Evolutionary conservation across 2,113 vertebrate genomes (phyloP).

Genomic region (Xenus cinereus): DNA sequence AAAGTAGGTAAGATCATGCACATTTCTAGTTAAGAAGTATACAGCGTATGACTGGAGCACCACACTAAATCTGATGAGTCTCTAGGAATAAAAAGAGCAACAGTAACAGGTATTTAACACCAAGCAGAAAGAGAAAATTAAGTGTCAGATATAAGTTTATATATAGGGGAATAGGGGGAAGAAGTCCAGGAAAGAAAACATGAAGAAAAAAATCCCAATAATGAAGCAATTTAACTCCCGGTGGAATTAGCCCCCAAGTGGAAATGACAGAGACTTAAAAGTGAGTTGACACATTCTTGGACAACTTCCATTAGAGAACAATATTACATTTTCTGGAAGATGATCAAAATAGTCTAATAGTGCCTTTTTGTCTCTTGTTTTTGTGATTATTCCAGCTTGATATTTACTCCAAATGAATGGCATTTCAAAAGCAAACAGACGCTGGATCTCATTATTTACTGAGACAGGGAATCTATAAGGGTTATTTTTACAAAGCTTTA

Average conservation of each 20-base stretch:
- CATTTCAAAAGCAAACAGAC: not conserved
- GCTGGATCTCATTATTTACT: not conserved
- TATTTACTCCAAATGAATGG: conserved; percentile 2
- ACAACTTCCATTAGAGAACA: not conserved
- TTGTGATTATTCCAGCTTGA: not conserved
- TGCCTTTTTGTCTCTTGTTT: not conserved
- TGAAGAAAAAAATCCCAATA: not conserved
- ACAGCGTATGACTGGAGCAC: not conserved
- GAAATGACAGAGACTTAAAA: not conserved
- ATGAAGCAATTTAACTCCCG: not conserved
- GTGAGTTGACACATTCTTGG: not conserved
- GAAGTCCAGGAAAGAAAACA: not conserved
- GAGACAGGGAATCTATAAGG: not conserved
- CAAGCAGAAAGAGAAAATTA: not conserved
- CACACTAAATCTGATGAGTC: not conserved
- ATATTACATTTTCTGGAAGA: not conserved
- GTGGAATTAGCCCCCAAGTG: not conserved
- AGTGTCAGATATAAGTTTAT: not conserved
- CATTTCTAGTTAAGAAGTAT: not conserved
- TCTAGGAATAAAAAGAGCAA: not conserved
- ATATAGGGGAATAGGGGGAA: not conserved
- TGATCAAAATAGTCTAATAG: not conserved
- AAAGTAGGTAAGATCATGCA: not conserved
- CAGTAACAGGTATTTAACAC: not conserved
- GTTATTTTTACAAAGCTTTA: not conserved